phyloP scores from a whole-genome alignment of 1,140 invertebrate genomes.

The Archegozetes longisetosus region DNA sequence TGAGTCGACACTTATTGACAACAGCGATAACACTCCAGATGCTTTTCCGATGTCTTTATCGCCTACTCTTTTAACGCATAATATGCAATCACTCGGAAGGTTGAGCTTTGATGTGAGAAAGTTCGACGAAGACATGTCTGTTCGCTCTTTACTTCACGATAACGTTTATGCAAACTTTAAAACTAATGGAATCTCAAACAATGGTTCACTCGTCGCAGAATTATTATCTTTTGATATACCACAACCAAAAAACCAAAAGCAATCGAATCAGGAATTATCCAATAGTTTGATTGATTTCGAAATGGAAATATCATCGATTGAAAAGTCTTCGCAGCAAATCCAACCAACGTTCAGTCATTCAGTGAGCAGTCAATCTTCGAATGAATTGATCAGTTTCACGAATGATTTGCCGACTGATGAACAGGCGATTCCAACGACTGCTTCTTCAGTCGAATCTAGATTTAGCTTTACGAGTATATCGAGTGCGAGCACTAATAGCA shows the following conservation, averaged over 20 bases:
- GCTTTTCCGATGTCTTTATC: not conserved
- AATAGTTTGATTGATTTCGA: conserved; percentile 15
- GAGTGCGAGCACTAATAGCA: conserved; percentile 32
- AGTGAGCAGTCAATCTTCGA: not conserved
- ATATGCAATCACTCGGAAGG: conserved; percentile 15
- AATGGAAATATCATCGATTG: not conserved
- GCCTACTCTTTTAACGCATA: not conserved
- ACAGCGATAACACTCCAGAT: not conserved
- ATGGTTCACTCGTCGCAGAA: conserved; percentile 17
- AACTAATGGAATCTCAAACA: not conserved
- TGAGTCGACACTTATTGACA: not conserved
- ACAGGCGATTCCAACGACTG: not conserved
- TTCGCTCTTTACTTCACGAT: not conserved
- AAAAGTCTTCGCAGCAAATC: too few species aligned
- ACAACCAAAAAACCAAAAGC: conserved; percentile 3
- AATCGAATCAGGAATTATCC: not conserved
- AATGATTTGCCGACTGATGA: not conserved
- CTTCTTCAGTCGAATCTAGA: conserved; percentile 15
- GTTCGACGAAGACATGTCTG: not conserved
- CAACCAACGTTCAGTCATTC: not conserved
- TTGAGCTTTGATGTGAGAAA: conserved; percentile 21
- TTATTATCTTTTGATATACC: conserved; percentile 18
- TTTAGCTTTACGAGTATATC: conserved; percentile 34
- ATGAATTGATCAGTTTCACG: not conserved
- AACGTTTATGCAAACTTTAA: not conserved